Evolutionary conservation across 2,888 invertebrate species (phyloP).

Genomic region (Blera fallax): DNA sequence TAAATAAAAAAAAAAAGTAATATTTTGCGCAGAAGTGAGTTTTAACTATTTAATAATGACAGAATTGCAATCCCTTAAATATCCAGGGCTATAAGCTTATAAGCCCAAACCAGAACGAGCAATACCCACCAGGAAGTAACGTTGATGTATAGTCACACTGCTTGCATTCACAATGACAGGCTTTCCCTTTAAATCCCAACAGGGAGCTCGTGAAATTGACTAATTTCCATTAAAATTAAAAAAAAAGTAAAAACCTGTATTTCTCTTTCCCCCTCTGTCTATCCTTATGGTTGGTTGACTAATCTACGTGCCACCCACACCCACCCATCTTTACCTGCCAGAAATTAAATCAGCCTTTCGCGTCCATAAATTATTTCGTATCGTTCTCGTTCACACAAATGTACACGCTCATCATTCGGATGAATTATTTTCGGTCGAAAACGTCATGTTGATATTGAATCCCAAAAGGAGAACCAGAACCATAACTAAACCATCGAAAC

Average conservation of each 20-base stretch:
- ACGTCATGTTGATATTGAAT: constrained; percentile 40
- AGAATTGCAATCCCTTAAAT: background rate
- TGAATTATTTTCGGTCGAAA: constrained; percentile 23
- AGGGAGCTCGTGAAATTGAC: background rate
- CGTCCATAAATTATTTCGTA: constrained; percentile 1
- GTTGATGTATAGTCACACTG: background rate
- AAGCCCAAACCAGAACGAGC: background rate
- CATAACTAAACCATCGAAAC: background rate
- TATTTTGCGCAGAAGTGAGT: background rate
- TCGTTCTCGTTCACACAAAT: background rate
- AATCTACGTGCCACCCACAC: background rate
- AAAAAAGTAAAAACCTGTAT: too few relatives aligned
- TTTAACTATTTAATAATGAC: background rate
- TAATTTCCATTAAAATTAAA: background rate
- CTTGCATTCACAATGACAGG: background rate
- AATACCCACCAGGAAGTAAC: too few relatives aligned
- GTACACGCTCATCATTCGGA: constrained; percentile 10
- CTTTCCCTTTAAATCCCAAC: background rate
- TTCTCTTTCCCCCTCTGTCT: too few relatives aligned
- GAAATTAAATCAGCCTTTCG: background rate
- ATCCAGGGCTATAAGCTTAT: background rate
- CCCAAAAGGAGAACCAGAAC: background rate
- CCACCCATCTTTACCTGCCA: background rate
- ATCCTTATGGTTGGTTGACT: background rate
- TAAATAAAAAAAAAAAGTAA: background rate